phyloP scores from a whole-genome alignment of 2,113 vertebrate genomes.

The Lathamus discolor region DNA sequence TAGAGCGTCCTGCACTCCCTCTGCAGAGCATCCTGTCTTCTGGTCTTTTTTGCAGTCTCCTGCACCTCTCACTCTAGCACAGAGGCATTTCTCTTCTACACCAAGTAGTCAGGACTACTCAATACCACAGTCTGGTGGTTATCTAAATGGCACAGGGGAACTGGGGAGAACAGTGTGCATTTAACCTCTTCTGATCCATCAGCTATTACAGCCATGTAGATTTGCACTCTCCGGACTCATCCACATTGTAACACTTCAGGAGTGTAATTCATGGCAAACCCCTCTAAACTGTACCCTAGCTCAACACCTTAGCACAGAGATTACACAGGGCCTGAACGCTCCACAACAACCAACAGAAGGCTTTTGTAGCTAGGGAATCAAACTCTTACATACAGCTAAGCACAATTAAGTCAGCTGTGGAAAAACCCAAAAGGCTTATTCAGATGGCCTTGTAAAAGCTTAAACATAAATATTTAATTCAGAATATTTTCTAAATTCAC shows the following conservation, averaged over 20 bases:
- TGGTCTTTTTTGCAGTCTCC: background rate
- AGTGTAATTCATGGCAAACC: background rate
- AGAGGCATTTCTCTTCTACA: background rate
- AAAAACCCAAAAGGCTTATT: conserved; percentile 51
- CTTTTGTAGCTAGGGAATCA: conserved; percentile 1
- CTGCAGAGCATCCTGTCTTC: background rate
- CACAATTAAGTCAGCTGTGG: conserved; percentile 42
- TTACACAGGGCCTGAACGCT: background rate
- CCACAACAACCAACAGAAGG: background rate
- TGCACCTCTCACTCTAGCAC: background rate
- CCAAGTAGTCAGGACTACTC: background rate
- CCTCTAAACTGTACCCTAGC: background rate
- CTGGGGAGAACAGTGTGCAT: background rate
- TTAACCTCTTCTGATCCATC: background rate
- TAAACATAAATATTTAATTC: conserved; percentile 72
- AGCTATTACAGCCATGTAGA: background rate
- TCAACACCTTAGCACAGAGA: background rate
- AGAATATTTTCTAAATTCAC: conserved; percentile 59
- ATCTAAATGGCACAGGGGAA: background rate
- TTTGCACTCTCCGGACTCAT: background rate
- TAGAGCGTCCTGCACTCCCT: background rate
- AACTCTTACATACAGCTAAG: conserved; percentile 11
- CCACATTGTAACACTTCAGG: background rate
- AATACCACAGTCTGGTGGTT: background rate
- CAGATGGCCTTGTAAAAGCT: conserved; percentile 58